phyloP scores from a whole-genome alignment of 2,888 invertebrate genomes.

The Drosophila monieri region DNA sequence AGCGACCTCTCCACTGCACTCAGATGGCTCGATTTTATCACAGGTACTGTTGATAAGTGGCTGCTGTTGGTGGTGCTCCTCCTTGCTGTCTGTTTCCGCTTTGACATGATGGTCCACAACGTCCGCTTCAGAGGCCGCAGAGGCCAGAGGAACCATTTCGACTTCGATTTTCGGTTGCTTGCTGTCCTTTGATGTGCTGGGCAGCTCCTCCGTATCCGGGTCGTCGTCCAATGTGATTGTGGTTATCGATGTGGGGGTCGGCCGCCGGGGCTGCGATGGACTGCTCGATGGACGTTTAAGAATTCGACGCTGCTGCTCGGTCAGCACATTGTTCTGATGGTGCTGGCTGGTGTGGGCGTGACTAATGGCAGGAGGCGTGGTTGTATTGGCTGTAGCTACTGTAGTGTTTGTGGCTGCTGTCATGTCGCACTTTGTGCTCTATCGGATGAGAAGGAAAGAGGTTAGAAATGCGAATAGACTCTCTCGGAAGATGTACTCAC shows the following conservation, averaged over 20 bases:
- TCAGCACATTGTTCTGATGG: conserved; percentile 42
- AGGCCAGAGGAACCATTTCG: conserved; percentile 57
- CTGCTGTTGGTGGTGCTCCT: conserved; percentile 58
- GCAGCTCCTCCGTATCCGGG: conserved; percentile 40
- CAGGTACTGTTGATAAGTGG: conserved; percentile 83
- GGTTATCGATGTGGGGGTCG: conserved; percentile 37
- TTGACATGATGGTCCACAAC: conserved; percentile 53
- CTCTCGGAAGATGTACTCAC: conserved; percentile 33
- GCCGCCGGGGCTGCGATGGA: conserved; percentile 59
- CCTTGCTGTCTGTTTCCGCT: conserved; percentile 45
- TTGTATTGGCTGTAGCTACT: conserved; percentile 39
- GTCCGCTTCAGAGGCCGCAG: conserved; percentile 26
- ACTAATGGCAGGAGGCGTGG: conserved; percentile 36
- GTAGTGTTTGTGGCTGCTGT: conserved; percentile 44
- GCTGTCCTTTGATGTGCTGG: conserved; percentile 65
- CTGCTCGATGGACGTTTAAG: conserved; percentile 74
- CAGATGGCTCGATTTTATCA: conserved; percentile 79
- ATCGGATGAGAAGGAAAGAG: conserved; percentile 4
- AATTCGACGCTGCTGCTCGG: conserved; percentile 68
- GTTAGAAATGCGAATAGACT: not conserved
- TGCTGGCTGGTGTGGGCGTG: conserved; percentile 7
- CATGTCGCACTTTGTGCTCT: conserved; percentile 72
- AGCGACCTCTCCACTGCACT: conserved; percentile 38
- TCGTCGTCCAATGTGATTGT: conserved; percentile 28
- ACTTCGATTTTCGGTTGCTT: conserved; percentile 70